Evolutionary conservation across 2,797 vertebrate species (phyloP), one percentile per base, ranked within the genome.

Genomic region (Sparus aurata): DNA sequence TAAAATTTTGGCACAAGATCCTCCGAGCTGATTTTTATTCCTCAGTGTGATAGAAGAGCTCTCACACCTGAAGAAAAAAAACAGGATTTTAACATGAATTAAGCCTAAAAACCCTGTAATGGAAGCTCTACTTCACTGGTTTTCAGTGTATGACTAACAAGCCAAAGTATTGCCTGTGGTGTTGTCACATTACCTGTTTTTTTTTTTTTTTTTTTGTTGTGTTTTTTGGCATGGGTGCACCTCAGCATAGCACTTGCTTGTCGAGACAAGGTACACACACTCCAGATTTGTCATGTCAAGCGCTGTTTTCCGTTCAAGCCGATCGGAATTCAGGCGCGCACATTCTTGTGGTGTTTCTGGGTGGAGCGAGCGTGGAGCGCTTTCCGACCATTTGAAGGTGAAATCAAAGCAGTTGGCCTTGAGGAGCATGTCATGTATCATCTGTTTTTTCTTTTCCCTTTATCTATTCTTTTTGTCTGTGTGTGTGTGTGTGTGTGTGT

Each of bases 141-240:
- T 76, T 87, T 81, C 49, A 59, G 76, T 64, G 90, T 92, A 86
- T 59, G 73, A 93, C 92, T 95, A 95, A 94, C 92, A 82, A 81
- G 27, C 70, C 34, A 52, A 66, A 76, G 65, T 79, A 76, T 73
- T 61, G 79, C 82, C 82, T 90, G 87, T 69, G 12, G 88, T 86
- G 75, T 79, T 73, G 41, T 74, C 76, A 64, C 69, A 55, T 82
- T 41, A 47, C 15, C 12, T 27, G 7, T n/a, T 63, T 49, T 55
- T 23, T 34, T 53, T 50, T 75, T 80, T 69, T 55, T 8, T 63
- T 49, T 50, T n/a, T 23, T 58, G 50, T 73, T 80, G 66, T 55
- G n/a, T 54, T 65, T 74, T 73, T 73, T 86, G 90, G 90, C 90
- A 84, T 91, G 92, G 88, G 86, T 79, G 69, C 84, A 82, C 83